Base-by-base conservation (phyloP, 2,888 invertebrate genomes). In the Salpingus planirostris region DNA sequence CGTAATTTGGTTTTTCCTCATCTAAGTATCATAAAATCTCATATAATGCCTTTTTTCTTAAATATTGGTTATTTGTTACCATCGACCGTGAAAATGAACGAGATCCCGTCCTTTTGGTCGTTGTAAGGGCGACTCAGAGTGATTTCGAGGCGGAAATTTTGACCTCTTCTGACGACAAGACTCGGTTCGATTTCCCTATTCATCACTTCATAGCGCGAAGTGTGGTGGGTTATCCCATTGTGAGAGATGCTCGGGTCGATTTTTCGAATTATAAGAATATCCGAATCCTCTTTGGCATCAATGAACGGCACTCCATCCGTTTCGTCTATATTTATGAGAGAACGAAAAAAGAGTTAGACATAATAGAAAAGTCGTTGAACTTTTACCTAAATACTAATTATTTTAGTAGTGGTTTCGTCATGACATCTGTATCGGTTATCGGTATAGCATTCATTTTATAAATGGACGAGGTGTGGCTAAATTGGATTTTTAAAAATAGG, bases 101-200 rank as follows among this genome's bases (percentile, higher is more conserved):
- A 86, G 24, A 92, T 69, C 4, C 81, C 86, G 64, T 92, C 91
- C 52, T 68, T 75, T 10, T 69, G 70, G 11, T 77, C 72, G 49
- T 82, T 76, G 60, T 80, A 92, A 8, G 80, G 74, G 28, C 88
- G 72, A 52, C 79, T 85, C 36, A 90, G 72, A 8, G 73, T 70
- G 31, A 92, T 67, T 48, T 78, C 76, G 24, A 87, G 59, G 53
- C 70, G 71, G 63, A 93, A 91, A 13, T 80, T 68, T 61, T 90
- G 87, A 4, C 92, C 92, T 42, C 92, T 70, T 39, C 92, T 71
- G 4, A 91, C 72, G 1, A 93, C 82, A 26, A 90, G 69, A 42
- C 78, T 72, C 25, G 75, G 74, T 22, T 60, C 58, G 28, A 55
- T 45, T 32, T 52, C 42, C 32, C 76, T 69, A 36, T 69, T 72